Percentiles rank a stretch among this genome's conserved stretches.
These are phyloP conservation scores for Chaetodon trifascialis DNA, from an alignment of 2,113 vertebrate species.

Conservation along the genomic window DNA sequence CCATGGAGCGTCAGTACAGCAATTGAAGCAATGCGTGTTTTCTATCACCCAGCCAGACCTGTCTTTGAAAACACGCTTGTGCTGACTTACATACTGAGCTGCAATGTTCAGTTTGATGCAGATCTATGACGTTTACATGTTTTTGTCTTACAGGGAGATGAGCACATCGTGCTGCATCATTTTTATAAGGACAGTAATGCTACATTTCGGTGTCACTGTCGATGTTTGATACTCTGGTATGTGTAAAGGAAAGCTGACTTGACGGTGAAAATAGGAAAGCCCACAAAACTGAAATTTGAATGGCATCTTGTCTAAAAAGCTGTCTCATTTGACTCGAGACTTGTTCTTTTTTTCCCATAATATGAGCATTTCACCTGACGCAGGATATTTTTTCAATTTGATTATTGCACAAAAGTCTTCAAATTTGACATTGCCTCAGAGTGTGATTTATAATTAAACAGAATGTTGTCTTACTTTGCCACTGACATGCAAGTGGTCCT, in stretches of 20 bases:
- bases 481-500: slow-evolving; percentile 36
- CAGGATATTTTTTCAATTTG: slow-evolving; percentile 47
- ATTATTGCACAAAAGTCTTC: slow-evolving; percentile 26
- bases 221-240: slow-evolving; percentile 34
- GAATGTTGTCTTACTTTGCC: slow-evolving; percentile 17
- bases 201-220: slow-evolving; percentile 10
- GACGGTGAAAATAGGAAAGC: not conserved
- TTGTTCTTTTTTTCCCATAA: not conserved
- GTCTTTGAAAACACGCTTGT: slow-evolving; percentile 33
- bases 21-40: slow-evolving; percentile 49
- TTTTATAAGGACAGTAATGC: not conserved
- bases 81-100: slow-evolving; percentile 55
- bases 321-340: not conserved
- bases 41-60: slow-evolving; percentile 33
- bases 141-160: slow-evolving; percentile 33
- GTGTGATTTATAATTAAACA: slow-evolving; percentile 54
- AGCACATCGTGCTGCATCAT: slow-evolving; percentile 12
- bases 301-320: not conserved
- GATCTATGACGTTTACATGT: slow-evolving; percentile 45
- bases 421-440: slow-evolving; percentile 56
- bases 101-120: slow-evolving; percentile 38
- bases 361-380: not conserved
- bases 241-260: slow-evolving; percentile 3
- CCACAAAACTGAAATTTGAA: slow-evolving; percentile 3
- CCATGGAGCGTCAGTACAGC: slow-evolving; percentile 26